These are phyloP conservation scores for Callipepla squamata DNA, from an alignment of 2,113 vertebrate genomes.

Conservation along the genomic window DNA sequence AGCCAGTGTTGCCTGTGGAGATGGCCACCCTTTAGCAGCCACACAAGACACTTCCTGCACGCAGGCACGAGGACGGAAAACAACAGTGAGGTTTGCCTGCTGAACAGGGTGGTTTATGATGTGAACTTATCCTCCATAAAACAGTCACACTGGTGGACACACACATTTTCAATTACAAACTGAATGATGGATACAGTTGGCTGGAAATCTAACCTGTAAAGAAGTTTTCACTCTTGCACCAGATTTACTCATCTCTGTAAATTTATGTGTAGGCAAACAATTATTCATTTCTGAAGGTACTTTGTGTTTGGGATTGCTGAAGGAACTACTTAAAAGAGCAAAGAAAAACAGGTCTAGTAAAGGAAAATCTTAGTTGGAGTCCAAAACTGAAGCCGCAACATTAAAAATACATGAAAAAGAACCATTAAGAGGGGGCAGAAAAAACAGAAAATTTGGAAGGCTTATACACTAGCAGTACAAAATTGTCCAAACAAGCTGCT, in stretches of 20 bases:
- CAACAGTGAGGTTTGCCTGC: not conserved
- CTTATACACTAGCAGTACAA: not conserved
- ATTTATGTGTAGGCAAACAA: not conserved
- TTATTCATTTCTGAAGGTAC: not conserved
- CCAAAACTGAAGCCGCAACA: conserved; percentile 1
- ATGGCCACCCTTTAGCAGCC: not conserved
- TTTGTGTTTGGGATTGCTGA: accelerated
- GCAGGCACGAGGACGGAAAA: not conserved
- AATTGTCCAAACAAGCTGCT: not conserved
- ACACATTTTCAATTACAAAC: not conserved
- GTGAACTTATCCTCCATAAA: not conserved
- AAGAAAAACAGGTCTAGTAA: not conserved
- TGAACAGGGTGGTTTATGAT: not conserved
- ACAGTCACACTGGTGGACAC: not conserved
- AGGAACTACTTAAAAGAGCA: not conserved
- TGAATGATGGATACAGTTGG: not conserved
- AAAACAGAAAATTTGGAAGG: not conserved
- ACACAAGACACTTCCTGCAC: not conserved
- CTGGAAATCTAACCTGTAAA: not conserved
- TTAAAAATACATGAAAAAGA: not conserved
- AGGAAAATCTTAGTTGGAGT: not conserved
- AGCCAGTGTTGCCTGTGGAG: not conserved
- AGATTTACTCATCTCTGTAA: not conserved
- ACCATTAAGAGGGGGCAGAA: not conserved
- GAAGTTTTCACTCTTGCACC: not conserved